Conservation (phyloP, 2,888 invertebrate genomes). For the Heteromurus nitidus region DNA sequence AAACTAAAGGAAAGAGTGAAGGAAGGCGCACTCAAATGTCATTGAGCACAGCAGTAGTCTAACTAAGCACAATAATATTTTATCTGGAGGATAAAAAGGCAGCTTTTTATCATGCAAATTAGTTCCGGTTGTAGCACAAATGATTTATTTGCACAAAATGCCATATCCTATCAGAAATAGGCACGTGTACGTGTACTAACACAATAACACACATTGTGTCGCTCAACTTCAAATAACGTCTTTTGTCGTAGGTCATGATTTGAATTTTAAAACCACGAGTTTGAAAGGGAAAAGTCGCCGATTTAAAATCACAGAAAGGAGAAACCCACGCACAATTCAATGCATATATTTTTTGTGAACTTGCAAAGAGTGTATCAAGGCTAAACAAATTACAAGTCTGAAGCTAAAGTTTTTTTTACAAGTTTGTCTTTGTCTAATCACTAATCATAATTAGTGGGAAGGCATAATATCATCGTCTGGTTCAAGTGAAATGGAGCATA, state of each 20-base stretch:
- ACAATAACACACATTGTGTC: no score
- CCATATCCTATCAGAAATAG: not conserved
- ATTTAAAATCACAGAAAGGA: no score
- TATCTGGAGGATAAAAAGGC: not conserved
- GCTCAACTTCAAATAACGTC: no score
- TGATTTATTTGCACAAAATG: conserved; percentile 28
- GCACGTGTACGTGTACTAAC: no score
- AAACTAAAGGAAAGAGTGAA: not conserved
- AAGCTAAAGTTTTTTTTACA: no score
- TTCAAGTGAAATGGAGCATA: not conserved
- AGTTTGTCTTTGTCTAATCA: no score
- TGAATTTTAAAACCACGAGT: no score
- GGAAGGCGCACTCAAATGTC: not conserved
- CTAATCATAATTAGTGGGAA: no score
- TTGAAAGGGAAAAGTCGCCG: no score
- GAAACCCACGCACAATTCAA: not conserved
- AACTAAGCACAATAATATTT: not conserved
- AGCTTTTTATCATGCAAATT: conserved; percentile 54
- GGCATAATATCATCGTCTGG: not conserved
- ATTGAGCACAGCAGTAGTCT: no score
- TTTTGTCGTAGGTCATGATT: no score
- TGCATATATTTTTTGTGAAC: conserved; percentile 4
- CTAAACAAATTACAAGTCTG: conserved; percentile 23
- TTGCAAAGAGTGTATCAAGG: conserved; percentile 33
- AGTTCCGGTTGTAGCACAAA: conserved; percentile 57